Percentiles rank a stretch among this genome's conserved stretches.
Evolutionary conservation across 2,797 vertebrate genomes (phyloP).

Genomic region (Poecilia picta): DNA sequence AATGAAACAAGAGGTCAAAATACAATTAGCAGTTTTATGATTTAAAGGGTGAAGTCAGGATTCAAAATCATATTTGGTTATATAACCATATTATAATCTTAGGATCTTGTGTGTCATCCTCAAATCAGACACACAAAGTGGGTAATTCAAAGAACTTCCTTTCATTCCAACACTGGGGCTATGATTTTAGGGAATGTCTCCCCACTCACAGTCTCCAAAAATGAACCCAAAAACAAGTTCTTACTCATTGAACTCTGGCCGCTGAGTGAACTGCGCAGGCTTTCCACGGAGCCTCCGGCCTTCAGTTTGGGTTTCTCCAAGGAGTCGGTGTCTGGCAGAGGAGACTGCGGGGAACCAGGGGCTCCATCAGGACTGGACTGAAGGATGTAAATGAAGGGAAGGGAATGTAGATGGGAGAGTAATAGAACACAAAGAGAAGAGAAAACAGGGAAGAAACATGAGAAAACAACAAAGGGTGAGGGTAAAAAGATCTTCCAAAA

Average conservation of each 20-base stretch:
- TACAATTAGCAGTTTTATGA: neutral
- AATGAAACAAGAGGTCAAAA: constrained; percentile 12
- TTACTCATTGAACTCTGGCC: constrained; percentile 99
- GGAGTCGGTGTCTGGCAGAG: constrained; percentile 85
- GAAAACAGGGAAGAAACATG: constrained; percentile 17
- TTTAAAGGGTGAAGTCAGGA: constrained; percentile 11
- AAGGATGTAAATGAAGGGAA: constrained; percentile 28
- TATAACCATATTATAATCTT: neutral
- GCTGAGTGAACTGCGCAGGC: constrained; percentile 94
- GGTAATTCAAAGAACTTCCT: neutral
- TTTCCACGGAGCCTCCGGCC: constrained; percentile 96
- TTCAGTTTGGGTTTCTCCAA: constrained; percentile 96
- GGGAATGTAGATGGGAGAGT: constrained; percentile 18
- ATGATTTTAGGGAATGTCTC: neutral
- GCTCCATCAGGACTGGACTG: constrained; percentile 88
- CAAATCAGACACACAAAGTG: neutral
- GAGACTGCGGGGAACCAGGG: constrained; percentile 85
- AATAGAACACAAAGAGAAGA: constrained; percentile 10
- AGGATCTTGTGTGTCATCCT: neutral
- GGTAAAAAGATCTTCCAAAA: constrained; percentile 3
- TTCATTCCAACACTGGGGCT: neutral
- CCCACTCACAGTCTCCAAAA: neutral
- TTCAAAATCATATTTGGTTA: constrained; percentile 10
- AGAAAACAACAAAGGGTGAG: neutral
- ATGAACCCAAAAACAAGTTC: constrained; percentile 43